These are phyloP conservation scores for Subacronicta megacephala DNA, from an alignment of 2,888 invertebrate genomes.

Conservation along the genomic window DNA sequence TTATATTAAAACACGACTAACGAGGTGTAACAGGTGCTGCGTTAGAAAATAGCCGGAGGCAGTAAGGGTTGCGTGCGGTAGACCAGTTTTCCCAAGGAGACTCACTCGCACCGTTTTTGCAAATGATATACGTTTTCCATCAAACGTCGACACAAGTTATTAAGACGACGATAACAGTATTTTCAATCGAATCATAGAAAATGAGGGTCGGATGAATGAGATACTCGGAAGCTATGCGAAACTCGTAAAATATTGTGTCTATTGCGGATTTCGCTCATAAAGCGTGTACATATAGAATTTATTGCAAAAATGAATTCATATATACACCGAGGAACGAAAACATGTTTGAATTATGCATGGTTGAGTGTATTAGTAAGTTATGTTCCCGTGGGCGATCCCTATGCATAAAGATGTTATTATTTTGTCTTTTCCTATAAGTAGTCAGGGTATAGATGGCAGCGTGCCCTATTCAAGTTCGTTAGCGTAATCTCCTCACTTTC, in stretches of 20 bases:
- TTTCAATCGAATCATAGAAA: constrained; percentile 49
- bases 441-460: constrained; percentile 57
- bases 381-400: constrained; percentile 75
- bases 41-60: constrained; percentile 79
- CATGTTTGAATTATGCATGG: constrained; percentile 78
- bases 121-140: constrained; percentile 84
- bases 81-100: constrained; percentile 84
- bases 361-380: constrained; percentile 70
- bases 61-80: constrained; percentile 82
- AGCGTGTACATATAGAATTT: constrained; percentile 65
- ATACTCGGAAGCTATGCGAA: constrained; percentile 24
- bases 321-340: constrained; percentile 67
- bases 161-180: constrained; percentile 60
- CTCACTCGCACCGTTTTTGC: constrained; percentile 78
- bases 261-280: constrained; percentile 61
- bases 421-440: constrained; percentile 70
- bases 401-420: constrained; percentile 75
- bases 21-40: constrained; percentile 76
- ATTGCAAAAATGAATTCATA: constrained; percentile 77
- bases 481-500: constrained; percentile 78
- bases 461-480: constrained; percentile 72
- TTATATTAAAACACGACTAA: constrained; percentile 59
- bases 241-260: constrained; percentile 51
- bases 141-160: constrained; percentile 70
- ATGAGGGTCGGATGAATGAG: constrained; percentile 35